A percentile compares a stretch with the other conserved stretches of the same genome.
Evolutionary conservation across 2,113 vertebrate genomes (phyloP).

Genomic region (Brachypodius melanocephalos): DNA sequence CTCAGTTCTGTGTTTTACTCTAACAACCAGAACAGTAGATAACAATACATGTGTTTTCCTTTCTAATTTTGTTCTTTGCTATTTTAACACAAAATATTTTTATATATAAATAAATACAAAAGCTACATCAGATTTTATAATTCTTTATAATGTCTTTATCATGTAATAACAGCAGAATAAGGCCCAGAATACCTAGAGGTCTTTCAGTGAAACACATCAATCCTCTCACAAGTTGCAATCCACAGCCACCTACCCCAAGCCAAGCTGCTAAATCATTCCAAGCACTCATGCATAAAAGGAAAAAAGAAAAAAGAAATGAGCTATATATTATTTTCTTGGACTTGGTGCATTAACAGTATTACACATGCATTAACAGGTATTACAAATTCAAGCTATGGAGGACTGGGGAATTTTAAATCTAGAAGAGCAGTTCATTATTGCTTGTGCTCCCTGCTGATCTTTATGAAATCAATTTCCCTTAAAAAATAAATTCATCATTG

Average conservation of each 20-base stretch:
- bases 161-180: background rate
- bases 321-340: background rate
- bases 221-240: background rate
- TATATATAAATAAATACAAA: background rate
- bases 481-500: background rate
- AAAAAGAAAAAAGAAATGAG: background rate
- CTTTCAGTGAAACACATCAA: background rate
- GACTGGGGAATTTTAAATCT: background rate
- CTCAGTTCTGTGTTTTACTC: background rate
- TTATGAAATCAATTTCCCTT: background rate
- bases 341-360: background rate
- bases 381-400: background rate
- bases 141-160: background rate
- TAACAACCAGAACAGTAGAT: background rate
- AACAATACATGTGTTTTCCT: background rate
- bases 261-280: constrained; percentile 46
- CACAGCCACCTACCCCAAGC: constrained; percentile 35
- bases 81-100: background rate
- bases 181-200: background rate
- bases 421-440: background rate
- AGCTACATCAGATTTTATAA: background rate
- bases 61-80: background rate
- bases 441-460: background rate
- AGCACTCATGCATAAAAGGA: constrained; percentile 10
- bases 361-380: background rate